phyloP scores from a whole-genome alignment of 2,113 vertebrate species.

The Otocyon megalotis region DNA sequence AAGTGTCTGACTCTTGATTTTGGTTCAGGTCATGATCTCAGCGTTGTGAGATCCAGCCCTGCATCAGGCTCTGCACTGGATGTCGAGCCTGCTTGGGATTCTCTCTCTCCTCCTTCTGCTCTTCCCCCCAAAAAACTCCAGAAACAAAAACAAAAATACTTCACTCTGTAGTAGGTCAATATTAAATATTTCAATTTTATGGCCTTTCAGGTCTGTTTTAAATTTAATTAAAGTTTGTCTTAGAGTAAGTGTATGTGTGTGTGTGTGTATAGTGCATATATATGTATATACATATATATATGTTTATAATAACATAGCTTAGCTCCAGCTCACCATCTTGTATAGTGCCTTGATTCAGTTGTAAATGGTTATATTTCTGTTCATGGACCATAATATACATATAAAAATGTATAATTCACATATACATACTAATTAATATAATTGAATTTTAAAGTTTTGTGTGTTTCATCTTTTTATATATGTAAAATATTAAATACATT shows the following conservation, averaged over 20 bases:
- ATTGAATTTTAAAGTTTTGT: not conserved
- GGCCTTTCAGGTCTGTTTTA: not conserved
- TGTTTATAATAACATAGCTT: not conserved
- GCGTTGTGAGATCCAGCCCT: not conserved
- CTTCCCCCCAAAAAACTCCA: not conserved
- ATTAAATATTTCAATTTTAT: not conserved
- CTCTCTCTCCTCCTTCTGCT: not conserved
- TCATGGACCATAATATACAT: not conserved
- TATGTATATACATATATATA: not conserved
- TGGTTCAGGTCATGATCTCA: not conserved
- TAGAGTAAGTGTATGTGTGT: not conserved
- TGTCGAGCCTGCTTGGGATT: not conserved
- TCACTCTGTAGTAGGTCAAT: not conserved
- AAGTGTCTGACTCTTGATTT: not conserved
- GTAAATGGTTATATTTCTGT: not conserved
- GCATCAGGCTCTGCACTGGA: not conserved
- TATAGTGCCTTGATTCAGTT: not conserved
- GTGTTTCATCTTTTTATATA: not conserved
- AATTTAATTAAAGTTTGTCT: not conserved
- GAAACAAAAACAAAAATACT: not conserved
- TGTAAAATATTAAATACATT: not conserved
- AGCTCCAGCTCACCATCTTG: not conserved
- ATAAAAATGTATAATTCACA: not conserved
- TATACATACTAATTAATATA: not conserved
- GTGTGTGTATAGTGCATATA: not conserved